Base-by-base conservation (phyloP, 2,113 vertebrate genomes). In the Heterochromis multidens region DNA sequence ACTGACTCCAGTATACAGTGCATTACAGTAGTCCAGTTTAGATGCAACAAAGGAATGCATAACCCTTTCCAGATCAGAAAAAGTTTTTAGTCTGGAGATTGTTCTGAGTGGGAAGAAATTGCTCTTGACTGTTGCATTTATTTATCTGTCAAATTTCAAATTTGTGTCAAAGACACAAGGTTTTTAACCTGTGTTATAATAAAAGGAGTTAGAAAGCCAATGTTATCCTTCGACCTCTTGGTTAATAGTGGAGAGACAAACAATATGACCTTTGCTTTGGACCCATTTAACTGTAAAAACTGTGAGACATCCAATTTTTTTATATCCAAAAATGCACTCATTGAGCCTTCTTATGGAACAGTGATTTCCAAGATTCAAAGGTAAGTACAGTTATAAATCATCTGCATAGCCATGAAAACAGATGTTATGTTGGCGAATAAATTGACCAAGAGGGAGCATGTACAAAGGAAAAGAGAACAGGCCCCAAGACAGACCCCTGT, bases 61-160 rank as follows among this genome's bases (percentile, higher is more conserved):
- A 65, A 23, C 8, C 21, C 33, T 65, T 16, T 0, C 4, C 21
- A 65, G 1, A 40, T 65, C 62, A 40, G 62, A 5, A 1, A 65
- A 14, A 40, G 62, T 65, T 40, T 65, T 65, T 8, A 40, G 12
- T 65, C 62, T 14, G 62, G 21, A 40, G 62, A 19, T 23, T 40
- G 0, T 65, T 65, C 62, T 23, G 33, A 65, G 62, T 11, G 37
- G 62, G 12, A 0, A 65, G 33, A 40, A 65, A 40, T 33, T 23
- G 12, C 23, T 40, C 33, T 40, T 65, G 23, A 14, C 21, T 12
- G 0, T 33, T 1, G 0, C 4, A 65, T 65, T 37, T 23, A 4
- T 63, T 63, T 37, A 33, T 37, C 37, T 37, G 33, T 63, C 61
- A 7, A 7, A 63, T 23, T 23, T 2, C 14, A 37, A 63, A 65